These are phyloP conservation scores for Huso huso DNA, from an alignment of 2,797 vertebrate species.

Conservation along the genomic window DNA sequence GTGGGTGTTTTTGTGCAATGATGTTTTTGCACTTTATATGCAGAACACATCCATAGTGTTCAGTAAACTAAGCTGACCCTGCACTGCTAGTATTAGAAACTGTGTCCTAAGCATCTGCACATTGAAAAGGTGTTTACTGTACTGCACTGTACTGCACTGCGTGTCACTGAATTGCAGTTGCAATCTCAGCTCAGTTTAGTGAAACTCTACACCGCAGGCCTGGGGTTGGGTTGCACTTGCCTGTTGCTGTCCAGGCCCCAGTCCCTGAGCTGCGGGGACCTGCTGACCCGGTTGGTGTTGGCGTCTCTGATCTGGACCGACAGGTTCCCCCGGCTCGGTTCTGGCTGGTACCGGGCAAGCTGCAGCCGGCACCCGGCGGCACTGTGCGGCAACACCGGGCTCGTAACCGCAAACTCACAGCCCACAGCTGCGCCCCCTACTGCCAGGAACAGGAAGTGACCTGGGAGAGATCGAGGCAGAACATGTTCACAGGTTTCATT, in stretches of 20 bases:
- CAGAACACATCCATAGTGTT: too few relatives aligned
- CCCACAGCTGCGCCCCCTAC: constrained; percentile 38
- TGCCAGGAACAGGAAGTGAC: constrained; percentile 65
- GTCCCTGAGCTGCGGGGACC: constrained; percentile 42
- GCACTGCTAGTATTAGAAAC: neutral
- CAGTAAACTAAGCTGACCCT: too few relatives aligned
- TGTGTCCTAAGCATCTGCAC: neutral
- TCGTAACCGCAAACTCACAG: constrained; percentile 66
- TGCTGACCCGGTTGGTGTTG: constrained; percentile 38
- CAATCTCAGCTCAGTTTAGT: neutral
- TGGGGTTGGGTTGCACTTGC: constrained; percentile 37
- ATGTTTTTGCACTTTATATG: too few relatives aligned
- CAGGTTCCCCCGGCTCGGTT: constrained; percentile 52
- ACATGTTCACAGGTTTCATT: too few relatives aligned
- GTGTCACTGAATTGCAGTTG: too few relatives aligned
- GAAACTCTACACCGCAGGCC: constrained; percentile 10
- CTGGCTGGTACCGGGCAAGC: constrained; percentile 56
- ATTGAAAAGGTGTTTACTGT: neutral
- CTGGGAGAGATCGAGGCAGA: constrained; percentile 35
- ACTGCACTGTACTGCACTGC: neutral
- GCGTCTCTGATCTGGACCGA: constrained; percentile 51
- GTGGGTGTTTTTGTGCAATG: too few relatives aligned
- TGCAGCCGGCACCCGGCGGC: constrained; percentile 56
- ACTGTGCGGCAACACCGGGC: constrained; percentile 61
- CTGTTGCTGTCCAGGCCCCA: constrained; percentile 35